Percentiles rank a stretch among this genome's conserved stretches.
Evolutionary conservation across 1,140 invertebrate genomes (phyloP).

Genomic region (Zaprionus ornatus): DNA sequence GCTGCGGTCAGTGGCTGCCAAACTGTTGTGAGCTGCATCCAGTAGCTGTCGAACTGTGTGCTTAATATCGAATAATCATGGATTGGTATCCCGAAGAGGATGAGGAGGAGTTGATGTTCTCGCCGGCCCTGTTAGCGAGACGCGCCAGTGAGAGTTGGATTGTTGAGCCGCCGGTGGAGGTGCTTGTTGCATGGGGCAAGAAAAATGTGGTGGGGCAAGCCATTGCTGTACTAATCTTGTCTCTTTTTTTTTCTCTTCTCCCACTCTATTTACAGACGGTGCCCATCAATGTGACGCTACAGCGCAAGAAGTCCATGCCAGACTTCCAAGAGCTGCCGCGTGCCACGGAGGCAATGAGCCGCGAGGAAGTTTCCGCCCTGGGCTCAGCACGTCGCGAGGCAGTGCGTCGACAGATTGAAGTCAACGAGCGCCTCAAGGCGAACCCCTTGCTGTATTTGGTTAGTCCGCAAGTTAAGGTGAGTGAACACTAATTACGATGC

Average conservation of each 20-base stretch:
- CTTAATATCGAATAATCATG: slow-evolving; percentile 45
- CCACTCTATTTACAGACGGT: slow-evolving; percentile 86
- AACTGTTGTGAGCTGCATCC: slow-evolving; percentile 1
- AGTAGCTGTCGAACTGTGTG: slow-evolving; percentile 5
- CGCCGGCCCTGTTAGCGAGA: slow-evolving; percentile 91
- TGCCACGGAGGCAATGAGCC: slow-evolving; percentile 91
- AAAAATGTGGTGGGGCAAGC: not conserved
- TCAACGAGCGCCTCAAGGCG: slow-evolving; percentile 94
- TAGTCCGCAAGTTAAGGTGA: slow-evolving; percentile 98
- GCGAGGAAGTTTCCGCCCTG: slow-evolving; percentile 97
- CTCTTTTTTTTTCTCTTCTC: not conserved
- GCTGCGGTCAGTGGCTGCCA: slow-evolving; percentile 11
- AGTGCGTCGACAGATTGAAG: slow-evolving; percentile 94
- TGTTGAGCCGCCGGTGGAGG: slow-evolving; percentile 92
- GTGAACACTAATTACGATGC: slow-evolving; percentile 45
- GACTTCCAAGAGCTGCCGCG: slow-evolving; percentile 93
- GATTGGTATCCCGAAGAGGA: slow-evolving; percentile 90
- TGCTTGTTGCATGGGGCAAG: slow-evolving; percentile 12
- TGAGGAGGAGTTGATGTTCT: slow-evolving; percentile 93
- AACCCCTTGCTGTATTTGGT: slow-evolving; percentile 97
- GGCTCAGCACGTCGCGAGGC: slow-evolving; percentile 97
- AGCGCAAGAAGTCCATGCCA: slow-evolving; percentile 97
- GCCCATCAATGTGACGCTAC: slow-evolving; percentile 88
- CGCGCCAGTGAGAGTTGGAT: slow-evolving; percentile 94
- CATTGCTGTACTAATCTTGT: not conserved